Conservation (phyloP, 2,113 vertebrate species). For the Eclectus roratus region DNA sequence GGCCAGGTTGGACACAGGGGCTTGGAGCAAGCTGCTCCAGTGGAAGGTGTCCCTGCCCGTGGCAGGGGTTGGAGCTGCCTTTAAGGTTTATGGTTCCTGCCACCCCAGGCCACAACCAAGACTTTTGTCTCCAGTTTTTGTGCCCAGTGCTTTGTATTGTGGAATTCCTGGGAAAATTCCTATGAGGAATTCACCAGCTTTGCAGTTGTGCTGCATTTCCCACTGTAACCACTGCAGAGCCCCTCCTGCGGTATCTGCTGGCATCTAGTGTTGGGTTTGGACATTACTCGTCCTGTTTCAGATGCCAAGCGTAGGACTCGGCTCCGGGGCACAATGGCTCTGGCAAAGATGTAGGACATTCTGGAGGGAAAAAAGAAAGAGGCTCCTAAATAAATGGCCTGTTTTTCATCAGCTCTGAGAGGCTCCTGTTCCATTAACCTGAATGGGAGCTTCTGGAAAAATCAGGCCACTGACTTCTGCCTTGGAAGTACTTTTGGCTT, state of each 20-base stretch:
- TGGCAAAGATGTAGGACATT: conserved; percentile 38
- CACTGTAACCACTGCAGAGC: rapidly evolving
- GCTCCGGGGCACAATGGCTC: not conserved
- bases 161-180: not conserved
- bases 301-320: not conserved
- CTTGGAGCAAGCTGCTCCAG: not conserved
- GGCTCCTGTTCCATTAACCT: conserved; percentile 32
- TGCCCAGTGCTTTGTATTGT: not conserved
- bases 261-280: conserved; percentile 30
- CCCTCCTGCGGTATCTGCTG: not conserved
- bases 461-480: conserved; percentile 8
- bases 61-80: no score
- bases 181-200: rapidly evolving
- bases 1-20: not conserved
- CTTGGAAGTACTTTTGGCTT: not conserved
- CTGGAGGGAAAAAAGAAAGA: not conserved
- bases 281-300: not conserved
- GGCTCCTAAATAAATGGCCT: conserved; percentile 46
- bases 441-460: conserved; percentile 50
- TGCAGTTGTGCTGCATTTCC: not conserved
- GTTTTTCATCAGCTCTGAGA: not conserved
- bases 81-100: not conserved
- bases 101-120: not conserved
- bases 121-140: not conserved
- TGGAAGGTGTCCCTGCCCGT: not conserved